Percentiles rank a stretch among this genome's conserved stretches.
phyloP scores from a whole-genome alignment of 2,113 vertebrate species.

The Cinclus mexicanus region DNA sequence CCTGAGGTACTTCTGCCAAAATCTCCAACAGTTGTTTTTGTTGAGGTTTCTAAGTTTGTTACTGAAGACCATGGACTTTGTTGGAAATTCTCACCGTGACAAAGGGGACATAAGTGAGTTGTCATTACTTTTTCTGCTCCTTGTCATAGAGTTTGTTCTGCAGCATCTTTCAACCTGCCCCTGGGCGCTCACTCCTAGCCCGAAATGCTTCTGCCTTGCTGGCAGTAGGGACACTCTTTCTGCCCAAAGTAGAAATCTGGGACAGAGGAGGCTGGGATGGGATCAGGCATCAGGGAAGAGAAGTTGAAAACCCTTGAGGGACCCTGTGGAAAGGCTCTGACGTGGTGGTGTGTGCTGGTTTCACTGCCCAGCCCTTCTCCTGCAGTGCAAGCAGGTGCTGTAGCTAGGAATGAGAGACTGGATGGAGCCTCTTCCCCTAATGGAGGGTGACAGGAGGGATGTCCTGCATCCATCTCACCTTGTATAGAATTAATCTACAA shows the following conservation, averaged over 20 bases:
- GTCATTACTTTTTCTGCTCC: neutral
- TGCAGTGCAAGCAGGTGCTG: neutral
- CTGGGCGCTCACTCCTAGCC: fast-evolving
- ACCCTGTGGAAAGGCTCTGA: neutral
- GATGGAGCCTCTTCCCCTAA: neutral
- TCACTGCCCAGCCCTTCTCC: neutral
- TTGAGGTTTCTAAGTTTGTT: neutral
- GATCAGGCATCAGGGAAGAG: neutral
- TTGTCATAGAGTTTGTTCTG: neutral
- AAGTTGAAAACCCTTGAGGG: neutral
- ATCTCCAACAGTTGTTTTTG: neutral
- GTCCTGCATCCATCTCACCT: neutral
- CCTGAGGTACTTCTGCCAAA: neutral
- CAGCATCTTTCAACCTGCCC: neutral
- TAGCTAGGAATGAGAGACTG: neutral
- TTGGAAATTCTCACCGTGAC: neutral
- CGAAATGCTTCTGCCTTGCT: neutral
- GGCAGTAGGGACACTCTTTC: no score
- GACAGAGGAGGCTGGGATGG: neutral
- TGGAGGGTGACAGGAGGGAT: neutral
- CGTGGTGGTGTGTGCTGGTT: fast-evolving
- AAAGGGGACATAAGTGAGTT: neutral
- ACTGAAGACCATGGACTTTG: neutral
- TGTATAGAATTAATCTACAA: neutral
- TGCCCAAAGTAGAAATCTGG: neutral